phyloP scores from a whole-genome alignment of 1,140 invertebrate species.

The silkworm (Bombyx mori) region ASM3026992v2 NC_085121.1:8550501-8551000 shows the following conservation, averaged over 20 bases:
- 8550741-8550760: conserved; percentile 42
- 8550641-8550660: conserved; percentile 55
- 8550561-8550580: conserved; percentile 46
- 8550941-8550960: conserved; percentile 21
- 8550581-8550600: conserved; percentile 52
- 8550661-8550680: conserved; percentile 40
- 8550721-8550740: conserved; percentile 28
- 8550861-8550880: conserved; percentile 30
- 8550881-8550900: conserved; percentile 7
- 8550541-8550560: background rate
- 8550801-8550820: conserved; percentile 45
- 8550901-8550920: too few relatives aligned
- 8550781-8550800: conserved; percentile 50
- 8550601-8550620: conserved; percentile 45
- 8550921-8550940: conserved; percentile 30
- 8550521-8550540: too few relatives aligned
- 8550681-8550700: conserved; percentile 42
- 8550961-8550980: conserved; percentile 19
- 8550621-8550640: conserved; percentile 50
- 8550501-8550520: too few relatives aligned
- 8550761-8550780: conserved; percentile 42
- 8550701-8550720: conserved; percentile 50
- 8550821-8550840: conserved; percentile 22
- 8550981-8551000: conserved; percentile 59
- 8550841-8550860: conserved; percentile 20